Evolutionary conservation across 2,113 vertebrate genomes (phyloP).

Genomic region (Chaetodon trifascialis): DNA sequence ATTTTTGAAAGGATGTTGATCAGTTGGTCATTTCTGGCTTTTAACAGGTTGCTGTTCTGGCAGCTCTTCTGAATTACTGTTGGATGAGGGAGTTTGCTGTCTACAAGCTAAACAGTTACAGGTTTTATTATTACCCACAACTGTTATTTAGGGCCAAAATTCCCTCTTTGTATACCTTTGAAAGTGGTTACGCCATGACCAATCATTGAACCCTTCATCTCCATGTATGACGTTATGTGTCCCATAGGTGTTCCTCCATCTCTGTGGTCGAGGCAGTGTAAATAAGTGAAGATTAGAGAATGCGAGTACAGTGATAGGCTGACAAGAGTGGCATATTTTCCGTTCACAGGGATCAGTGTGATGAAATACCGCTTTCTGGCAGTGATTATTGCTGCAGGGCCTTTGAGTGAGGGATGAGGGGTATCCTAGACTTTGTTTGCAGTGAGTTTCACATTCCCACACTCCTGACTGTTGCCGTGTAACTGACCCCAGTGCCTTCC

Average conservation of each 20-base stretch:
- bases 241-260: not conserved
- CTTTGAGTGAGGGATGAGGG: conserved; percentile 38
- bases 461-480: conserved; percentile 60
- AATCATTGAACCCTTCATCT: not conserved
- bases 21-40: not conserved
- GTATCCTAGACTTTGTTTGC: conserved; percentile 65
- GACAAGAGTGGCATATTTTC: conserved; percentile 36
- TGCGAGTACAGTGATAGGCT: not conserved
- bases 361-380: conserved; percentile 39
- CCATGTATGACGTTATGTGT: not conserved
- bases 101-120: not conserved
- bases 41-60: not conserved
- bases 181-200: not conserved
- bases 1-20: not conserved
- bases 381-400: conserved; percentile 40
- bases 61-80: too few relatives aligned
- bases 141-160: not conserved
- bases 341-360: conserved; percentile 44
- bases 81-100: not conserved
- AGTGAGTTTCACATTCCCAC: conserved; percentile 67
- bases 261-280: not conserved
- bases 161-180: not conserved
- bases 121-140: not conserved
- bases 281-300: not conserved
- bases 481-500: conserved; percentile 59